Conservation (phyloP, 1,140 invertebrate species). For the Drosophila kurseongensis region DNA sequence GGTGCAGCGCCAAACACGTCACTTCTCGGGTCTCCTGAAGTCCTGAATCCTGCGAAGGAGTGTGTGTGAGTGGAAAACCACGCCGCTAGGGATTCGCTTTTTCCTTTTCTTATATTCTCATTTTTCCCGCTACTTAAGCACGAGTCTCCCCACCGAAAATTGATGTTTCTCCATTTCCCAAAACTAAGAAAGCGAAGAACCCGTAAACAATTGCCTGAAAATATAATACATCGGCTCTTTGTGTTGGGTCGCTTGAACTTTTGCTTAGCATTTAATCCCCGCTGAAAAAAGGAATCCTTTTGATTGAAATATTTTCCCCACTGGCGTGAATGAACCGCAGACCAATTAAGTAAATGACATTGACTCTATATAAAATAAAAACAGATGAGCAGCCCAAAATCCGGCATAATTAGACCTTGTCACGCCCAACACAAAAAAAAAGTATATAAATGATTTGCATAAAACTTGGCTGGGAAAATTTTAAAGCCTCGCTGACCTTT, state of each 20-base stretch:
- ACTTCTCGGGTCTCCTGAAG: constrained; percentile 44
- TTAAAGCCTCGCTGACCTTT: constrained; percentile 57
- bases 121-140: constrained; percentile 63
- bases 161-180: constrained; percentile 10
- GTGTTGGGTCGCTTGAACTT: constrained; percentile 44
- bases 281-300: constrained; percentile 28
- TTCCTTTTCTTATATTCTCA: constrained; percentile 39
- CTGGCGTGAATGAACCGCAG: constrained; percentile 15
- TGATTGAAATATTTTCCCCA: constrained; percentile 44
- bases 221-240: constrained; percentile 51
- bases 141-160: constrained; percentile 39
- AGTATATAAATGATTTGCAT: constrained; percentile 64
- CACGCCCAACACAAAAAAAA: constrained; percentile 41
- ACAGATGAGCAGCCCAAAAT: constrained; percentile 17
- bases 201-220: constrained; percentile 63
- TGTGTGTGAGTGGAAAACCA: constrained; percentile 16
- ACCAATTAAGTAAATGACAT: constrained; percentile 61
- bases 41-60: constrained; percentile 20
- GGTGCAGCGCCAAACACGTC: constrained; percentile 65
- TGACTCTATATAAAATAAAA: constrained; percentile 26
- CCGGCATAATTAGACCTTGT: constrained; percentile 65
- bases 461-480: constrained; percentile 47
- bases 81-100: constrained; percentile 35
- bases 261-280: constrained; percentile 31
- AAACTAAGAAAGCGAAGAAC: neutral